phyloP scores from a whole-genome alignment of 2,797 vertebrate species.

The Prionace glauca region DNA sequence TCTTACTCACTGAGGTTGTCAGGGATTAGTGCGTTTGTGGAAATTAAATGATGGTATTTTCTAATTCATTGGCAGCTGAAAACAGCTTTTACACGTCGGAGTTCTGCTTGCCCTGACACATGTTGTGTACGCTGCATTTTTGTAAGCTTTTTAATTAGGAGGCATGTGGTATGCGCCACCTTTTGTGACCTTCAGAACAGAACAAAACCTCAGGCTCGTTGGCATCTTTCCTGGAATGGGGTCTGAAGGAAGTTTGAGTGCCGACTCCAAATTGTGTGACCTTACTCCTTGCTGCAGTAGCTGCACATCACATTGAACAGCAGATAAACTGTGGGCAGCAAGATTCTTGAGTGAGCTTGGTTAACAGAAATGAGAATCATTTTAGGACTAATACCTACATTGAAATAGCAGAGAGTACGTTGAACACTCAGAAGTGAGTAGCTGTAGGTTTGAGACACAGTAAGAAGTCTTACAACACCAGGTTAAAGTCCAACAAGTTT shows the following conservation, averaged over 20 bases:
- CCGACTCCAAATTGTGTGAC: background rate
- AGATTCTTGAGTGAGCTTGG: background rate
- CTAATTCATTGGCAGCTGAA: background rate
- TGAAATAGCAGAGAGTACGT: background rate
- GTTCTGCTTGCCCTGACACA: background rate
- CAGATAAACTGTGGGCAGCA: background rate
- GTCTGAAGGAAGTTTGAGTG: background rate
- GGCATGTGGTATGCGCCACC: background rate
- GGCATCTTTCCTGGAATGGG: background rate
- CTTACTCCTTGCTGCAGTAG: background rate
- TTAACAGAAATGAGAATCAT: background rate
- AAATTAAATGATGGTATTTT: background rate
- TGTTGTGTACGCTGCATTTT: background rate
- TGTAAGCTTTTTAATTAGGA: constrained; percentile 14
- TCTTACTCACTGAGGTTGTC: background rate
- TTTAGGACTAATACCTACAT: background rate
- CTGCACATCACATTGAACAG: background rate
- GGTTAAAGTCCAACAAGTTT: too few relatives aligned
- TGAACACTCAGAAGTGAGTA: background rate
- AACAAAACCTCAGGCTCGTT: background rate
- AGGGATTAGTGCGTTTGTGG: background rate
- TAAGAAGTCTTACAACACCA: too few relatives aligned
- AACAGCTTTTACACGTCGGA: background rate
- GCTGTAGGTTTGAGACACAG: background rate
- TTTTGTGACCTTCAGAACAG: constrained; percentile 7